Evolutionary conservation across 2,797 vertebrate genomes (phyloP).

Genomic region (Apodemus agrarius): DNA sequence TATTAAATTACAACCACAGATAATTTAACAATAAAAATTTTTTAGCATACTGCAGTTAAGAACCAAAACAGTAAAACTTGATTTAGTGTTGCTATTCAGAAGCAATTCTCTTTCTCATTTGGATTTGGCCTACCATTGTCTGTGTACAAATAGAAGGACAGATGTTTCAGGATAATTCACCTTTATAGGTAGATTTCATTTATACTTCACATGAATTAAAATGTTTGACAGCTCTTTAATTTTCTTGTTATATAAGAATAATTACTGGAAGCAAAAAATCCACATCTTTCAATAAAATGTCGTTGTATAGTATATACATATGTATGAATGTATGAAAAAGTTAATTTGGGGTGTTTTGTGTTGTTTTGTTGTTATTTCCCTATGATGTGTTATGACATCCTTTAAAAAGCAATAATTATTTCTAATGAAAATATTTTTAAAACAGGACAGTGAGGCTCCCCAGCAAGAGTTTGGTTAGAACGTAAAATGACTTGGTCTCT

Average conservation of each 20-base stretch:
- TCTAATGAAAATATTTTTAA: constrained; percentile 67
- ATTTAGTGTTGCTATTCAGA: constrained; percentile 30
- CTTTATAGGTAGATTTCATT: constrained; percentile 67
- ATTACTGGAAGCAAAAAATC: constrained; percentile 7
- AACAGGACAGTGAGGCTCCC: constrained; percentile 72
- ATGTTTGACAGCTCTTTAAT: constrained; percentile 58
- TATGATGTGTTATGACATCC: background rate
- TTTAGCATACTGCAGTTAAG: constrained; percentile 31
- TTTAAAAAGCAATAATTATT: constrained; percentile 68
- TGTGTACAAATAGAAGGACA: constrained; percentile 60
- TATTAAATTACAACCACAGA: constrained; percentile 36
- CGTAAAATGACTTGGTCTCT: constrained; percentile 68
- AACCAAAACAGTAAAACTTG: constrained; percentile 33
- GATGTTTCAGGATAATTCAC: constrained; percentile 64
- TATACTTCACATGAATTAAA: constrained; percentile 31
- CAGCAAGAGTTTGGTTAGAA: constrained; percentile 69
- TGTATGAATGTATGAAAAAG: constrained; percentile 59
- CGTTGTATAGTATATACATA: constrained; percentile 48
- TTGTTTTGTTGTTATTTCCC: background rate
- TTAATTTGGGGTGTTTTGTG: background rate
- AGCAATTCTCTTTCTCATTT: constrained; percentile 51
- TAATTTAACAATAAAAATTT: constrained; percentile 44
- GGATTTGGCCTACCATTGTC: constrained; percentile 43
- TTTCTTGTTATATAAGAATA: constrained; percentile 48
- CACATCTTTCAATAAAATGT: constrained; percentile 59